A percentile compares a stretch with the other conserved stretches of the same genome.
Conservation (phyloP, 2,797 vertebrate genomes). For the Cheirogaleus major region DNA sequence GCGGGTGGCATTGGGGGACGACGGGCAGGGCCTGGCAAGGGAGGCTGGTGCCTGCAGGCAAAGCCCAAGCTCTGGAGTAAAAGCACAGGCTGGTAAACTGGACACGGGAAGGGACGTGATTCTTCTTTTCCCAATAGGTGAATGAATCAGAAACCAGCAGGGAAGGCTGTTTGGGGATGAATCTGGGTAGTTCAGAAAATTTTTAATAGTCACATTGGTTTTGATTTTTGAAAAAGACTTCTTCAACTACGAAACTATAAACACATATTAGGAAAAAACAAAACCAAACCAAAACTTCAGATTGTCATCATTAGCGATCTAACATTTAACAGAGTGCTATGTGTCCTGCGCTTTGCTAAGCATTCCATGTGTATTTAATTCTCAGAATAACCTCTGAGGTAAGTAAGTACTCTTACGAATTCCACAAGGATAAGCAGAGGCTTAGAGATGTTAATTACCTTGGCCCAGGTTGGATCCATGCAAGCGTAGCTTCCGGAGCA, state of each 20-base stretch:
- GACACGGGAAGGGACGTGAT: neutral
- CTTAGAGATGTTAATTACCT: neutral
- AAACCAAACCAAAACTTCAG: neutral
- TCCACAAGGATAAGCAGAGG: neutral
- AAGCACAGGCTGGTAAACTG: neutral
- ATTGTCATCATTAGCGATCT: neutral
- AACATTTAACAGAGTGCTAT: neutral
- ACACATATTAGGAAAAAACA: neutral
- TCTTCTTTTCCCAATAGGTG: neutral
- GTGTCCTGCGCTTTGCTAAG: neutral
- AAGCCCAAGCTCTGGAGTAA: neutral
- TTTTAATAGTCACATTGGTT: neutral
- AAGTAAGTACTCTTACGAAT: neutral
- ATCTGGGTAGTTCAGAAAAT: neutral
- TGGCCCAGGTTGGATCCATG: neutral
- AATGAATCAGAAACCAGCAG: neutral
- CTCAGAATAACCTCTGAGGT: conserved; percentile 16
- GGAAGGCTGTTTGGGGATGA: neutral
- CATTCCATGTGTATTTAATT: neutral
- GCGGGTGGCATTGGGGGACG: neutral
- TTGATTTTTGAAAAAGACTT: neutral
- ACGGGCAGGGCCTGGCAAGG: neutral
- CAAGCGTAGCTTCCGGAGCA: neutral
- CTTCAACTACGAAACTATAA: neutral
- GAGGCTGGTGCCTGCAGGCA: neutral